Base-by-base conservation (phyloP, 1,140 invertebrate species). In the Polypedilum vanderplanki region DNA sequence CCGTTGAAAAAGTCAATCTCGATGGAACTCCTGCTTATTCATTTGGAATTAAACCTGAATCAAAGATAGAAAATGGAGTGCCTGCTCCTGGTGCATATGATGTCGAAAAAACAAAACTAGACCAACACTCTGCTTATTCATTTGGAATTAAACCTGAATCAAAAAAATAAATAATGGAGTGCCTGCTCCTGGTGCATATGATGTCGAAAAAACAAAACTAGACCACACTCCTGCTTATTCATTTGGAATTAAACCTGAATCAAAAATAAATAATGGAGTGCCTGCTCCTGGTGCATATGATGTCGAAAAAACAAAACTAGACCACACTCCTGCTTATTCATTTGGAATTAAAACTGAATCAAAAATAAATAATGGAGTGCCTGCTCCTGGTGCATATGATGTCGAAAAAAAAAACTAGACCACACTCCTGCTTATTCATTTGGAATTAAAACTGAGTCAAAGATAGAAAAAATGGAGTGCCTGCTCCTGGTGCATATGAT, bases 211-310 rank as follows among this genome's bases (percentile, higher is more conserved):
- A 76, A 82, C 86, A 22, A 85, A 87, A 46, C 80, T 83, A 33
- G 80, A 85, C 76, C 78, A 80, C 18, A 79, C 86, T 74, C 85
- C 85, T 20, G 84, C 83, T 78, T 87, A 82, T 77, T 85, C 83
- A 57, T 85, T 87, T 74, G 81, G 83, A 15, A 77, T 83, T 9
- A 86, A 85, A 77, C 78, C 87, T 0, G 88, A 88, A 77, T 88
- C 89, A 15, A 81, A 84, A 22, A 90, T 88, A 81, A 78, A 82
- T 15, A 90, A 91, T 78, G 85, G 88, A 41, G 91, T 89, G 12
- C 92, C 95, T 41, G 89, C 91, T 77, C 87, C 94, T 78, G 86
- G 93, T 80, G 85, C 89, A 81, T 88, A 96, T 85, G 86, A 90
- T 84, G 91, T 92, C 4, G 92, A 94, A 78, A 90, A 91, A 80